Percentiles rank a stretch among this genome's conserved stretches.
phyloP scores from a whole-genome alignment of 2,113 vertebrate genomes.

The Grallaria varia region DNA sequence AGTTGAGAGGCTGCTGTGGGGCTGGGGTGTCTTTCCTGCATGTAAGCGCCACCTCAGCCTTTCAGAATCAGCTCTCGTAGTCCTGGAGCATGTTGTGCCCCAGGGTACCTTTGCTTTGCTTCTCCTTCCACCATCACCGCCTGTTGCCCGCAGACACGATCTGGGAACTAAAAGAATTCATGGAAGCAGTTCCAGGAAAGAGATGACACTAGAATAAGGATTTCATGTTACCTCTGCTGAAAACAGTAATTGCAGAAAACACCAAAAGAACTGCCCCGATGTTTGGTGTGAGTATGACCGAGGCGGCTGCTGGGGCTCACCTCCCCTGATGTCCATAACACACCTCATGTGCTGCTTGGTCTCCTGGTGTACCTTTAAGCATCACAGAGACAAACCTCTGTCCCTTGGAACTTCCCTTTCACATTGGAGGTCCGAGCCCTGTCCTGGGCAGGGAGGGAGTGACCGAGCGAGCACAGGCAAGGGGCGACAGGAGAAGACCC shows the following conservation, averaged over 20 bases:
- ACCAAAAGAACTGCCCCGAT: fast-evolving
- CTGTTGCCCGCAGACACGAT: background rate
- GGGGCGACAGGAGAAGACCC: background rate
- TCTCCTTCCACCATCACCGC: background rate
- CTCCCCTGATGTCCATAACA: fast-evolving
- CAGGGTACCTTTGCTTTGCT: background rate
- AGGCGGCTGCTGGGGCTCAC: background rate
- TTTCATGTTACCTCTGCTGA: background rate
- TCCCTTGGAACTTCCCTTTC: background rate
- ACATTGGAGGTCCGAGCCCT: background rate
- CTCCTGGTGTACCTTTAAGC: background rate
- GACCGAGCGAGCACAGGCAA: too few relatives aligned
- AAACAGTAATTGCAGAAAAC: background rate
- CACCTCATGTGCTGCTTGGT: fast-evolving
- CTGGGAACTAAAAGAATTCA: background rate
- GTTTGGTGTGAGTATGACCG: background rate
- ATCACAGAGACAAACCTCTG: background rate
- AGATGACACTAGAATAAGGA: background rate
- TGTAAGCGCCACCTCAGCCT: fast-evolving
- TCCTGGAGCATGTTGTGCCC: background rate
- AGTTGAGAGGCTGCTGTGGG: background rate
- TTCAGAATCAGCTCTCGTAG: fast-evolving
- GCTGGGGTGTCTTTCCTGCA: background rate
- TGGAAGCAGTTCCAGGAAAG: background rate
- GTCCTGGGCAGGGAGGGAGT: fast-evolving